Evolutionary conservation across 2,113 vertebrate genomes (phyloP), one percentile per base, ranked within the genome.

Genomic region (Tautogolabrus adspersus): DNA sequence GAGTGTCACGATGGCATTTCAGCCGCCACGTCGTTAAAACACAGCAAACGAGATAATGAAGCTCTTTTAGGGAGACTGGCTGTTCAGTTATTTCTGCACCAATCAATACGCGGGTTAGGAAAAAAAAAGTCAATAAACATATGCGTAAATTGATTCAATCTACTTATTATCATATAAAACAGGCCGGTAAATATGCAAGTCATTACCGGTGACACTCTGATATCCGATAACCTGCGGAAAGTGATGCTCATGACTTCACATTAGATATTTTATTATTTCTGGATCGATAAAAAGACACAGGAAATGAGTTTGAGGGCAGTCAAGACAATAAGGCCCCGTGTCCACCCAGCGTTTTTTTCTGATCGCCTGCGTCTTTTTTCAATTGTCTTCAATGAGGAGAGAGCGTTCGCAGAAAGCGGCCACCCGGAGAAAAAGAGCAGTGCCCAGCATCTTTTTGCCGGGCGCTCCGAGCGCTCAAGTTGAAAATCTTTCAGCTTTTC

Each of bases 111-210:
- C 70, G 66, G 52, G 65, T 34, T 34, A 77, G 0, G 6, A 63
- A 54, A 75, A 77, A 84, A 87, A 83, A 81, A 52, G 88, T 94
- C 94, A 93, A 94, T 94, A 95, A 95, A 87, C 91, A 90, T 94
- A 95, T 94, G 94, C 93, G 89, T 92, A 72, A 90, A 95, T 94
- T 93, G 94, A 95, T 94, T 92, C 61, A 57, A 88, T 89, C 81
- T 82, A 60, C 92, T 91, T 91, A 94, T 94, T 94, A 93, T 94
- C 94, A 95, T 94, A 94, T 94, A 93, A 94, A 95, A 87, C 92
- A 93, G 89, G 47, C 84, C 82, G 83, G 93, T 95, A 94, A 94
- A 91, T 94, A 92, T 92, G 92, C 93, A 94, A 89, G 79, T 93
- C 87, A 93, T 92, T 92, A 89, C 75, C 21, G 11, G 52, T 52